A percentile compares a stretch with the other conserved stretches of the same genome.
phyloP scores from a whole-genome alignment of 2,888 invertebrate species.

The Acronicta aceris region DNA sequence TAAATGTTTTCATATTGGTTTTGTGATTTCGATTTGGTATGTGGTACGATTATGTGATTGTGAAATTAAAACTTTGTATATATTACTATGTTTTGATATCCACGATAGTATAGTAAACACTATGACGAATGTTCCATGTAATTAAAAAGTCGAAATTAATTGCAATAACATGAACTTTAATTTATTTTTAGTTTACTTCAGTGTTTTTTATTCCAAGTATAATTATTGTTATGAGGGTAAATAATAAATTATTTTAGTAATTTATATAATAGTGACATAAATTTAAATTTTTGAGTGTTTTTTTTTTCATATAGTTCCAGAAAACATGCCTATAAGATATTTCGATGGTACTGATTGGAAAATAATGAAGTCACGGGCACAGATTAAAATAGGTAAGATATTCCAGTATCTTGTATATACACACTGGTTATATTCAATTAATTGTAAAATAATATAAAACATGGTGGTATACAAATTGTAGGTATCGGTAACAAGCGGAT shows the following conservation, averaged over 20 bases:
- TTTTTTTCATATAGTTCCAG: conserved; percentile 25
- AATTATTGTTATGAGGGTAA: conserved; percentile 36
- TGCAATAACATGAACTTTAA: conserved; percentile 34
- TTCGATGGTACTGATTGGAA: conserved; percentile 48
- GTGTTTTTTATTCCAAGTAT: conserved; percentile 25
- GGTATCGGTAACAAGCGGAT: no score
- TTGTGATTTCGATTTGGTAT: conserved; percentile 4
- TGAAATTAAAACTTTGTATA: background rate
- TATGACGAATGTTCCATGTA: background rate
- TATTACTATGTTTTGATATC: background rate
- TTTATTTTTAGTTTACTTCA: conserved; percentile 34
- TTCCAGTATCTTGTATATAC: background rate
- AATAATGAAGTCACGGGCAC: conserved; percentile 12
- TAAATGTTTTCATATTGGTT: conserved; percentile 22
- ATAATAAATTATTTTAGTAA: background rate
- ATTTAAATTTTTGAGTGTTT: background rate
- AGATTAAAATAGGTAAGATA: conserved; percentile 15
- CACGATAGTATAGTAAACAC: background rate
- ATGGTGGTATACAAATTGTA: no score
- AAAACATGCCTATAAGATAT: conserved; percentile 30
- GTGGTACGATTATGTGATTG: background rate
- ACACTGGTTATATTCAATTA: no score
- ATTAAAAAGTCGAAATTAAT: background rate
- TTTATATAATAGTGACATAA: background rate
- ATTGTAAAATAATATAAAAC: no score